These are phyloP conservation scores for Struthio camelus DNA, from an alignment of 2,113 vertebrate genomes.

Conservation along the genomic window DNA sequence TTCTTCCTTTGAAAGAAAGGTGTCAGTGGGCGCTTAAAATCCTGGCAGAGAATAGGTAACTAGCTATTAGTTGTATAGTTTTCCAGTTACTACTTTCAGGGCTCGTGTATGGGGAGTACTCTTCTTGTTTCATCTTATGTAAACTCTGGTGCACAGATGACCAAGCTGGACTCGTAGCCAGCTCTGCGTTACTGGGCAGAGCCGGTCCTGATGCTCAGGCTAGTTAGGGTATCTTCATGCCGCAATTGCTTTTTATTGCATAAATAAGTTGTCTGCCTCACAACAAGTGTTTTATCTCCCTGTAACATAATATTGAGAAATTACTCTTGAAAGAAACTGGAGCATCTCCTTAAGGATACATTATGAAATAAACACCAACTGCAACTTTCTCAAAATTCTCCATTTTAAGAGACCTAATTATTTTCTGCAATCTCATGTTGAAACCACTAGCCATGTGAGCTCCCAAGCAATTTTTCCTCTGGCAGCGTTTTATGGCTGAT, in stretches of 20 bases:
- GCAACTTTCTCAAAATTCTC: neutral
- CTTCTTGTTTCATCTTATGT: neutral
- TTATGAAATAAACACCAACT: neutral
- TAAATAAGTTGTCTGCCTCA: neutral
- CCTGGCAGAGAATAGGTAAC: neutral
- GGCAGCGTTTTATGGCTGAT: neutral
- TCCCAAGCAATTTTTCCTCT: neutral
- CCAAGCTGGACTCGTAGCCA: neutral
- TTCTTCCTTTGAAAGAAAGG: neutral
- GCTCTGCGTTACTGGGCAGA: neutral
- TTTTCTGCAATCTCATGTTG: neutral
- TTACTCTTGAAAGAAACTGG: neutral
- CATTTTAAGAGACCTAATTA: neutral
- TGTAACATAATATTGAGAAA: neutral
- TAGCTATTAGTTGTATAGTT: neutral
- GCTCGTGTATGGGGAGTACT: fast-evolving
- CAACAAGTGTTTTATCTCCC: neutral
- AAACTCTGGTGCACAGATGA: neutral
- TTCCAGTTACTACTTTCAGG: neutral
- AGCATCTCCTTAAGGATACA: neutral
- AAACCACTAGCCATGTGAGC: neutral
- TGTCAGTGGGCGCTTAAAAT: neutral
- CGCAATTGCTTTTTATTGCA: neutral
- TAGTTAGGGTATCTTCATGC: neutral
- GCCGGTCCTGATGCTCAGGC: neutral